Conservation (phyloP, 2,888 invertebrate genomes). For the Drosophila neonasuta region DNA sequence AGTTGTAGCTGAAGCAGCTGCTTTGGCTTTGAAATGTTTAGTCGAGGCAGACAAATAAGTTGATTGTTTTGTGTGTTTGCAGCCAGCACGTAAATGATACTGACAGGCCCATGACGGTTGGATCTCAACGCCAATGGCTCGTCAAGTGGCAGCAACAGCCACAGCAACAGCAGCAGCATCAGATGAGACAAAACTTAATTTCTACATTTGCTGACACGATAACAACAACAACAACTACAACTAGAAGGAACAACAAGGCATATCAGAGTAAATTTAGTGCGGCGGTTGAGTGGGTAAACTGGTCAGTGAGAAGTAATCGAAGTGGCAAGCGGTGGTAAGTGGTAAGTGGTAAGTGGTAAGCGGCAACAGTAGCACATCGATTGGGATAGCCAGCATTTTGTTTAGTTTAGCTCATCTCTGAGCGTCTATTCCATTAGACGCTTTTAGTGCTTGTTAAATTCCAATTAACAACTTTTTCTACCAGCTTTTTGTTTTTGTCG, state of each 20-base stretch:
- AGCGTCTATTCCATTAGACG: conserved; percentile 71
- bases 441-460: conserved; percentile 79
- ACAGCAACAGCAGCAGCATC: conserved; percentile 11
- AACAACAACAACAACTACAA: conserved; percentile 32
- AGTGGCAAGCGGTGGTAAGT: conserved; percentile 5
- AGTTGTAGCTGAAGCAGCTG: conserved; percentile 35
- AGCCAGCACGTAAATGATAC: conserved; percentile 68
- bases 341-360: conserved; percentile 18
- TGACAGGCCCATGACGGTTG: conserved; percentile 49
- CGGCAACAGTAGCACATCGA: conserved; percentile 17
- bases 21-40: conserved; percentile 59
- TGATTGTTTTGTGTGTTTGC: conserved; percentile 61
- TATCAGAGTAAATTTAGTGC: conserved; percentile 35
- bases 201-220: conserved; percentile 73
- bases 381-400: conserved; percentile 7
- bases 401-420: conserved; percentile 10
- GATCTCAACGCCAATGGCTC: conserved; percentile 36
- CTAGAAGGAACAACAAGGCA: conserved; percentile 5
- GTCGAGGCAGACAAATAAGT: conserved; percentile 66
- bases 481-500: conserved; percentile 33
- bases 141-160: conserved; percentile 25
- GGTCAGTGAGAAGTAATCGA: conserved; percentile 33
- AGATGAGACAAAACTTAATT: conserved; percentile 68
- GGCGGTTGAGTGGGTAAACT: conserved; percentile 53
- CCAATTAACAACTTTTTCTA: conserved; percentile 79